phyloP scores from a whole-genome alignment of 2,888 invertebrate species.

The Synergus umbraculus region DNA sequence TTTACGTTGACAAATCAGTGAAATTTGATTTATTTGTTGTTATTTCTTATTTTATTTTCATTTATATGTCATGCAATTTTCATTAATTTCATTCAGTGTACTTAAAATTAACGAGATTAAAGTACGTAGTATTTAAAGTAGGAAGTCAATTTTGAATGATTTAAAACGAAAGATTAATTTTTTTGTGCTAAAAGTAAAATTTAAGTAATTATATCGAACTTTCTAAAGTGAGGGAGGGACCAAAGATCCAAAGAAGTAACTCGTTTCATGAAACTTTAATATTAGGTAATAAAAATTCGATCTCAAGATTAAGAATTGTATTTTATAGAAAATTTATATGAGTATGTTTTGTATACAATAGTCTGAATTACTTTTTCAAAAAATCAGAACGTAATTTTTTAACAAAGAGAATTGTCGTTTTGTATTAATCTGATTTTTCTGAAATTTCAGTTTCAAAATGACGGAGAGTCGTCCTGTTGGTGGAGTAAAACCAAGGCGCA shows the following conservation, averaged over 20 bases:
- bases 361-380: neutral
- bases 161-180: neutral
- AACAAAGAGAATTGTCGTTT: neutral
- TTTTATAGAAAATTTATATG: neutral
- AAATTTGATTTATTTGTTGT: neutral
- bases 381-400: neutral
- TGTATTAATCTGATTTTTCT: neutral
- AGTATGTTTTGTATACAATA: neutral
- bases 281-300: neutral
- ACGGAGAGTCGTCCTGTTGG: conserved; percentile 64
- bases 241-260: neutral
- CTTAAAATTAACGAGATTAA: neutral
- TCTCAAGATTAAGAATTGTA: neutral
- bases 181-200: neutral
- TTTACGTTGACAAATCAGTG: neutral
- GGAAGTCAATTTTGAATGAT: neutral
- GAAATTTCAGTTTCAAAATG: conserved; percentile 61
- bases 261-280: neutral
- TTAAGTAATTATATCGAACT: neutral
- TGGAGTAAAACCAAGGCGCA: conserved; percentile 68
- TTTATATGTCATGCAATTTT: neutral
- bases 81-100: neutral
- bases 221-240: neutral
- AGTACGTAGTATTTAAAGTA: neutral
- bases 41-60: neutral